These are phyloP conservation scores for Rhagoletis zephyria DNA, from an alignment of 1,140 invertebrate genomes.

Conservation along the genomic window DNA sequence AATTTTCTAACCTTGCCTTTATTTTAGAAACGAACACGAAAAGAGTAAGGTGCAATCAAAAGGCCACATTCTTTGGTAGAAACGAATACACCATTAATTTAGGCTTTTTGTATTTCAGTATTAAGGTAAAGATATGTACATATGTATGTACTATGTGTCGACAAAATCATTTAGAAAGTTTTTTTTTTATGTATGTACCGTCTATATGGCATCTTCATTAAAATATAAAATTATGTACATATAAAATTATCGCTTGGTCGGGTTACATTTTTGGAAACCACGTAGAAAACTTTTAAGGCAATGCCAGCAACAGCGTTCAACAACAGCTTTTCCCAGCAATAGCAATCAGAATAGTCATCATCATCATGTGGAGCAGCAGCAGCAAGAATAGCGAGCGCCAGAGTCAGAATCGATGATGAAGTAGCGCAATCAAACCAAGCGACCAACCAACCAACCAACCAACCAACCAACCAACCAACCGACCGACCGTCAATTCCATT, in stretches of 20 bases:
- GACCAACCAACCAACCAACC: too few species aligned
- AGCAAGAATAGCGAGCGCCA: not conserved
- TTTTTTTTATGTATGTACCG: too few species aligned
- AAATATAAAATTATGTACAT: too few species aligned
- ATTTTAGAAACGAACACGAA: too few species aligned
- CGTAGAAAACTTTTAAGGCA: slow-evolving; percentile 41
- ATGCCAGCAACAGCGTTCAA: not conserved
- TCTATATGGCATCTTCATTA: too few species aligned
- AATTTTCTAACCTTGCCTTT: too few species aligned
- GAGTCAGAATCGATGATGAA: not conserved
- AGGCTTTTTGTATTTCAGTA: not conserved
- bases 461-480: not conserved
- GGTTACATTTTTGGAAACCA: slow-evolving; percentile 38
- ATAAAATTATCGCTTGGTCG: not conserved
- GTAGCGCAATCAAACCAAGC: not conserved
- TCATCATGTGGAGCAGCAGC: not conserved
- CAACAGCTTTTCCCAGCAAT: not conserved
- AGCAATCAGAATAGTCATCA: not conserved
- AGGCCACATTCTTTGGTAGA: too few species aligned
- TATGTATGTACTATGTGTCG: not conserved
- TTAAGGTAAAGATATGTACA: too few species aligned
- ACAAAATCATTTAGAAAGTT: too few species aligned
- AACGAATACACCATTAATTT: not conserved
- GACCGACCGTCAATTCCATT: not conserved
- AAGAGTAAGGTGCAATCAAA: too few species aligned